Conservation (phyloP, 2,113 vertebrate species). For the Pseudorasbora parva region DNA sequence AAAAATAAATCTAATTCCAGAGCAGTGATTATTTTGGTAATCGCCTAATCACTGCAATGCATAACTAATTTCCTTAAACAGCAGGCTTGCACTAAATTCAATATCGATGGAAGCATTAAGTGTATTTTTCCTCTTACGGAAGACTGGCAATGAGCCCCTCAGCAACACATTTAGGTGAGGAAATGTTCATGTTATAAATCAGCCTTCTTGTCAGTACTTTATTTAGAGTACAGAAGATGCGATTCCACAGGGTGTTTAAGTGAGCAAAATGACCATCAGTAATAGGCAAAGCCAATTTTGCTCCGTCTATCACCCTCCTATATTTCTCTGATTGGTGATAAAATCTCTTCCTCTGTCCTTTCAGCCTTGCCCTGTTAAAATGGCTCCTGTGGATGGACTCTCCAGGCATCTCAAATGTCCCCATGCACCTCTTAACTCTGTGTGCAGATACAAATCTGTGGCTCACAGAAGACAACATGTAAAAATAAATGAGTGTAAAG, state of each 20-base stretch:
- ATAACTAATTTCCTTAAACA: background rate
- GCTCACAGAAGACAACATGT: background rate
- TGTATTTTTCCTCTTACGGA: background rate
- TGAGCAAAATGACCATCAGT: conserved; percentile 27
- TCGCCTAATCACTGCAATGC: background rate
- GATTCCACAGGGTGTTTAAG: conserved; percentile 28
- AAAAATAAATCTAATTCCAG: background rate
- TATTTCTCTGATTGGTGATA: conserved; percentile 30
- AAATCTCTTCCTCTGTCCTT: conserved; percentile 29
- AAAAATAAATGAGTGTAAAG: background rate
- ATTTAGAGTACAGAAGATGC: conserved; percentile 30
- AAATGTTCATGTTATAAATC: conserved; percentile 32
- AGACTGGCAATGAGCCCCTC: background rate
- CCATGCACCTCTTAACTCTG: conserved; percentile 43
- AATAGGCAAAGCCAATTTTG: conserved; percentile 13
- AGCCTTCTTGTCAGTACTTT: conserved; percentile 48
- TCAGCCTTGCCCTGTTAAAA: conserved; percentile 26
- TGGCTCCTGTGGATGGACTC: conserved; percentile 42
- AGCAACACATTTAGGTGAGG: conserved; percentile 42
- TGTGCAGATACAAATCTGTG: conserved; percentile 28
- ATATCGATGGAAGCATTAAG: background rate
- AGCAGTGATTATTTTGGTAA: background rate
- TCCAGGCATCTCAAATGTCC: conserved; percentile 66
- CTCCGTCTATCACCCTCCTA: conserved; percentile 15
- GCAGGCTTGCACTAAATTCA: background rate